Conservation (phyloP, 2,888 invertebrate genomes). For the Microctonus aethiopoides region DNA sequence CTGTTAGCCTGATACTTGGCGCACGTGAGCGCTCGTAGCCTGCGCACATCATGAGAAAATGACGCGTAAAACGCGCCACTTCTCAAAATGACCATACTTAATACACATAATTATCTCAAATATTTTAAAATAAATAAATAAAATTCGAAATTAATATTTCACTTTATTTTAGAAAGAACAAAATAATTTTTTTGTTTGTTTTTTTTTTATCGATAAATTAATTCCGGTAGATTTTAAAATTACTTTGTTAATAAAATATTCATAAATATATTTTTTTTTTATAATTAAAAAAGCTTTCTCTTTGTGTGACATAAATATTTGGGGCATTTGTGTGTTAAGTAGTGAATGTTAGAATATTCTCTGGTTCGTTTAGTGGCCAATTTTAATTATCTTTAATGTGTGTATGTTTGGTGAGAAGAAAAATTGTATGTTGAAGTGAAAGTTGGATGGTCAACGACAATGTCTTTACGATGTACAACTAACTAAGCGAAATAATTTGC, state of each 20-base stretch:
- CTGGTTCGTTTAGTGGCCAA: neutral
- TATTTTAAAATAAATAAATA: no score
- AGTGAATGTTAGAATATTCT: neutral
- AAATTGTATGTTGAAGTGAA: conserved; percentile 1
- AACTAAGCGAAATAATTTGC: neutral
- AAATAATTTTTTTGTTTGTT: no score
- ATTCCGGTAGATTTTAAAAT: no score
- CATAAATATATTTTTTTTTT: conserved; percentile 3
- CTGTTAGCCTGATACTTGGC: conserved; percentile 50
- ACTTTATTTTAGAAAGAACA: no score
- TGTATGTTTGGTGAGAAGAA: neutral
- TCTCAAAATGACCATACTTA: neutral
- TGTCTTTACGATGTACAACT: neutral
- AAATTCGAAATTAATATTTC: no score
- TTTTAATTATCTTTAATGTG: conserved; percentile 5
- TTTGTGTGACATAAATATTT: no score
- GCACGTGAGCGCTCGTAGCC: conserved; percentile 47
- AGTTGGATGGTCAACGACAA: neutral
- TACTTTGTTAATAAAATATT: no score
- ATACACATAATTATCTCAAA: neutral
- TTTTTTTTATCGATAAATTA: no score
- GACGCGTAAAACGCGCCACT: conserved; percentile 17
- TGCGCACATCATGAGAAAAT: conserved; percentile 44
- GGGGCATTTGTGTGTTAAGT: no score
- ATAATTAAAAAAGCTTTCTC: conserved; percentile 29